Evolutionary conservation across 2,888 invertebrate species (phyloP), one percentile per base, ranked within the genome.

Genomic region (Diarsia rubi): DNA sequence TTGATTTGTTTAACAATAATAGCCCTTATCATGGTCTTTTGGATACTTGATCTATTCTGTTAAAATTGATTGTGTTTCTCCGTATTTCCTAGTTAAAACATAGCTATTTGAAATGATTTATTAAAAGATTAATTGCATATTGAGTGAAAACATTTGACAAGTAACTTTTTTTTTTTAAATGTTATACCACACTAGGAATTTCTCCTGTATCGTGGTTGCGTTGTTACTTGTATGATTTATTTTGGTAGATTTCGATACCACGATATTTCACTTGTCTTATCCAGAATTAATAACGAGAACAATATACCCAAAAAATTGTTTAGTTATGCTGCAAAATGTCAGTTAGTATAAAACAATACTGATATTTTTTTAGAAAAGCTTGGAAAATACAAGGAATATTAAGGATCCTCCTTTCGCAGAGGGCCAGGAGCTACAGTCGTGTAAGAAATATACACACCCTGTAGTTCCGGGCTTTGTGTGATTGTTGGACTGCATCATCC

Each of bases 391-490:
- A 49, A 49, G 49, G 21, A n/a, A 49, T 49, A n/a, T 49, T 21
- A 21, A 57, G 57, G 57, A 31, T 27, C 57, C 59, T 8, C 59
- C 59, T 31, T 59, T 59, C 59, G 59, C 59, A 59, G 6, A 59
- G 59, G 6, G 59, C 31, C 19, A 19, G 59, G 59, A 59, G 31
- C 3, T 31, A 59, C 59, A 59, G 59, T 59, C 0, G 19, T 59
- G 59, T 59, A 1, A 31, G 31, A 31, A 31, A 31, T n/a, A 59
- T 19, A 59, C 27, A 31, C 59, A 59, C 59, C 59, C 59, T 59
- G 59, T 59, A 59, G 3, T 31, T 59, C 59, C 59, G 59, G 19
- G 59, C 31, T 59, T 59, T 59, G 9, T 59, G 59, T 59, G 59
- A 59, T 59, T 12, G 59, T 19, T 31, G 59, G 59, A 19, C 59